Evolutionary conservation across 2,113 vertebrate species (phyloP).

Genomic region (Microcebus murinus): DNA sequence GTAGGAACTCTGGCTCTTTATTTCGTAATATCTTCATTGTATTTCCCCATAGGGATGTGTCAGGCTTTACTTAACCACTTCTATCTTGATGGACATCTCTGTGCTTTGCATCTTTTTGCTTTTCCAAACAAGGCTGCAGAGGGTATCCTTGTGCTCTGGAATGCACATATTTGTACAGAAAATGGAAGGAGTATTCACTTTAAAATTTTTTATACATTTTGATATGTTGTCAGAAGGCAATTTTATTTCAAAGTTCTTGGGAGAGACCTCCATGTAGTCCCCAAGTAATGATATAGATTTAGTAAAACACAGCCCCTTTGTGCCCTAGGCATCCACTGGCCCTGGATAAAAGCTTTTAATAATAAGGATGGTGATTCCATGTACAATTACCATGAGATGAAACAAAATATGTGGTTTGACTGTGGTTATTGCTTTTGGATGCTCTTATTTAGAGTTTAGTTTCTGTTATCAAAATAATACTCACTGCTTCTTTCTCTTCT

Average conservation of each 20-base stretch:
- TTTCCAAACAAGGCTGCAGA: not conserved
- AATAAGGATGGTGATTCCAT: not conserved
- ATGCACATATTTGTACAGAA: not conserved
- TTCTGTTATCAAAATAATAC: conserved; percentile 64
- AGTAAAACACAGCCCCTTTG: not conserved
- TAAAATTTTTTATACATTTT: not conserved
- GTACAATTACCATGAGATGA: conserved; percentile 30
- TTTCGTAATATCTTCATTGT: no score
- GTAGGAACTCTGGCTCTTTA: not conserved
- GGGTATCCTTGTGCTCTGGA: not conserved
- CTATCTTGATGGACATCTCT: not conserved
- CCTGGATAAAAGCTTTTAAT: conserved; percentile 53
- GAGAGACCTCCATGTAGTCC: not conserved
- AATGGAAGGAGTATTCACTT: not conserved
- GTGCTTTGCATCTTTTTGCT: not conserved
- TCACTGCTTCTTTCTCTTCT: not conserved
- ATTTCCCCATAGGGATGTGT: not conserved
- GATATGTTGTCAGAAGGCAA: not conserved
- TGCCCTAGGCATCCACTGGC: not conserved
- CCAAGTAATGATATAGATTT: conserved; percentile 20
- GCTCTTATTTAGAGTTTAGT: conserved; percentile 56
- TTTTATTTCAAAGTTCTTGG: conserved; percentile 10
- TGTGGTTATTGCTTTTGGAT: not conserved
- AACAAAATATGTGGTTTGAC: conserved; percentile 16
- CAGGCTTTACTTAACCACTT: not conserved